Conservation (phyloP, 2,888 invertebrate genomes). For the Meganola albula region DNA sequence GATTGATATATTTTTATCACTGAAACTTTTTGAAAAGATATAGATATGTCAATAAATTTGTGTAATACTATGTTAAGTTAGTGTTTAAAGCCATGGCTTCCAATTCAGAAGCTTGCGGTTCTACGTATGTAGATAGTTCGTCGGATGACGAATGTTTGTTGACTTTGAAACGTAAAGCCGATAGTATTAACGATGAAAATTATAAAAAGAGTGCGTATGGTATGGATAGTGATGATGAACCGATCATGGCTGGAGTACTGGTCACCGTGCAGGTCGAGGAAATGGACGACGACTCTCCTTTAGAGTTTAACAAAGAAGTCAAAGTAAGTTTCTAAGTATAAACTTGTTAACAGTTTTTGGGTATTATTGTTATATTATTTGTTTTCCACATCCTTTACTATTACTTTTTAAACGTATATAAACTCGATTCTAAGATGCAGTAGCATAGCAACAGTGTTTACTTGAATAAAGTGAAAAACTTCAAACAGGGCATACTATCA, state of each 20-base stretch:
- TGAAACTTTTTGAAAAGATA: too few species aligned
- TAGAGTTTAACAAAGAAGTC: constrained; percentile 33
- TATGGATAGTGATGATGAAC: constrained; percentile 29
- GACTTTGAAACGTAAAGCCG: constrained; percentile 29
- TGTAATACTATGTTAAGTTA: background rate
- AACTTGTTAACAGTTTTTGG: too few species aligned
- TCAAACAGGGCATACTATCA: too few species aligned
- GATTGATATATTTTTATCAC: too few species aligned
- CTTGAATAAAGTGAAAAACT: too few species aligned
- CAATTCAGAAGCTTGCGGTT: constrained; percentile 15
- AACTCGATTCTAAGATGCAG: too few species aligned
- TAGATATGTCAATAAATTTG: background rate
- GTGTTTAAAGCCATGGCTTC: constrained; percentile 23
- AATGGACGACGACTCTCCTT: constrained; percentile 24
- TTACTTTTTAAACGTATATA: too few species aligned
- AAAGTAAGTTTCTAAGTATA: too few species aligned
- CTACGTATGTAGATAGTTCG: constrained; percentile 27
- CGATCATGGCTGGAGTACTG: constrained; percentile 29
- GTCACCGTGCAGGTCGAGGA: constrained; percentile 38
- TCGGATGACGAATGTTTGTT: constrained; percentile 36
- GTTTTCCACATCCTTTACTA: too few species aligned
- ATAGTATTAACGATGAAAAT: constrained; percentile 11
- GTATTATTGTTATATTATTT: too few species aligned
- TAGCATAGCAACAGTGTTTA: too few species aligned
- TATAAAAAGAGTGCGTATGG: constrained; percentile 14